phyloP scores from a whole-genome alignment of 2,797 vertebrate genomes.

The Geotrypetes seraphini region DNA sequence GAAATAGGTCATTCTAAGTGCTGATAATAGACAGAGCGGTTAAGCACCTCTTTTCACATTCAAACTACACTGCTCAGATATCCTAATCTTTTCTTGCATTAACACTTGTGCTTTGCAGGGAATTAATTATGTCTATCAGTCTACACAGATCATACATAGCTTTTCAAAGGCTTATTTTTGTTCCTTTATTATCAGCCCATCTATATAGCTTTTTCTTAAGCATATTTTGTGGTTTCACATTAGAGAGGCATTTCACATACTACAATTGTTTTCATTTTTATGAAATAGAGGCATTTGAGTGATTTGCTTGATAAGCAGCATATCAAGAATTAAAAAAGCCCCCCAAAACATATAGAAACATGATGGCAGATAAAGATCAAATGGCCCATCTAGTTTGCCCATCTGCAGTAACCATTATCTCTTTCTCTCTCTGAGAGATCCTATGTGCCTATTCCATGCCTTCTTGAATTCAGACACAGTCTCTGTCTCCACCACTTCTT shows the following conservation, averaged over 20 bases:
- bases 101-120: slow-evolving; percentile 18
- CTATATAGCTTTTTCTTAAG: slow-evolving; percentile 32
- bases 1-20: slow-evolving; percentile 11
- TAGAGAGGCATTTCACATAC: slow-evolving; percentile 6
- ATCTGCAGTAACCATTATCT: too few species aligned
- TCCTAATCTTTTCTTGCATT: slow-evolving; percentile 26
- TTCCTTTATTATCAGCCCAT: slow-evolving; percentile 27
- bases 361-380: too few species aligned
- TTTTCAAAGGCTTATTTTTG: slow-evolving; percentile 16
- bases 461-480: too few species aligned
- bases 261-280: too few species aligned
- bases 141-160: slow-evolving; percentile 16
- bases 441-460: too few species aligned
- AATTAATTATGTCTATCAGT: slow-evolving; percentile 20
- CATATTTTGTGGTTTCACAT: slow-evolving; percentile 5
- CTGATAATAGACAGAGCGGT: slow-evolving; percentile 12
- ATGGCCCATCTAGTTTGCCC: too few species aligned
- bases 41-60: slow-evolving; percentile 25
- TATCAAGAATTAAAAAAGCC: too few species aligned
- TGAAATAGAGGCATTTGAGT: too few species aligned
- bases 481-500: too few species aligned
- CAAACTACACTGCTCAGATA: slow-evolving; percentile 24
- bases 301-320: too few species aligned
- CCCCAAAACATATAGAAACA: too few species aligned
- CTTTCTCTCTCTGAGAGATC: too few species aligned